Evolutionary conservation across 2,888 invertebrate genomes (phyloP).

Genomic region (Ochropleura plecta): DNA sequence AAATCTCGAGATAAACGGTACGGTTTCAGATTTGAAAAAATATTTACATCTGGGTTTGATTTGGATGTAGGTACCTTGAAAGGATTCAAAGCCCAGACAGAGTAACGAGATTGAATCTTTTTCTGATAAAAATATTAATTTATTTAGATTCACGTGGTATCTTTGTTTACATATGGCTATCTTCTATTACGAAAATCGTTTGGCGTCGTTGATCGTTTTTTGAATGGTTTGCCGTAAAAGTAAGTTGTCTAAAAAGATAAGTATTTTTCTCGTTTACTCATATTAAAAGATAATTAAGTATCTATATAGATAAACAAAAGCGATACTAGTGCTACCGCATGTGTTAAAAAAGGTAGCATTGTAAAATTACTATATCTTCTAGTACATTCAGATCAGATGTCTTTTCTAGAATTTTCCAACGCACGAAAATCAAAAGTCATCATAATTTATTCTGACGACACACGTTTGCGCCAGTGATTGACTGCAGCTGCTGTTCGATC

Average conservation of each 20-base stretch:
- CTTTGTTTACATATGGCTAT: neutral
- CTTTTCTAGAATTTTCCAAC: neutral
- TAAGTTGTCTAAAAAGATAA: neutral
- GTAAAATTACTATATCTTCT: no score
- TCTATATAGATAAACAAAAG: neutral
- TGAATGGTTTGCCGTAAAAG: neutral
- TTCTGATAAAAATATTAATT: neutral
- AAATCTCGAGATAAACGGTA: slow-evolving; percentile 4
- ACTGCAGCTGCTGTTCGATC: no score
- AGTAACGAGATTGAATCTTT: neutral
- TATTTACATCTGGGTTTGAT: slow-evolving; percentile 17
- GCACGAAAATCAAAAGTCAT: neutral
- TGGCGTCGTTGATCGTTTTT: no score
- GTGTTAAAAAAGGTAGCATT: neutral
- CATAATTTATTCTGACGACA: neutral
- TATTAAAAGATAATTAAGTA: neutral
- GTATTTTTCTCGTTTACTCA: neutral
- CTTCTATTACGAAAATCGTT: neutral
- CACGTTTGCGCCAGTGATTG: no score
- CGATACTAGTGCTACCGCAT: neutral
- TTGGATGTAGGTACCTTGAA: slow-evolving; percentile 9
- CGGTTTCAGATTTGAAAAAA: slow-evolving; percentile 18
- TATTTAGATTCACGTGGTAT: neutral
- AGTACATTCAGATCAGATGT: no score
- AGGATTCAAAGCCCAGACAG: neutral